Percentiles rank a stretch among this genome's conserved stretches.
These are phyloP conservation scores for Hiodon alosoides DNA, from an alignment of 2,113 vertebrate genomes.

Conservation along the genomic window DNA sequence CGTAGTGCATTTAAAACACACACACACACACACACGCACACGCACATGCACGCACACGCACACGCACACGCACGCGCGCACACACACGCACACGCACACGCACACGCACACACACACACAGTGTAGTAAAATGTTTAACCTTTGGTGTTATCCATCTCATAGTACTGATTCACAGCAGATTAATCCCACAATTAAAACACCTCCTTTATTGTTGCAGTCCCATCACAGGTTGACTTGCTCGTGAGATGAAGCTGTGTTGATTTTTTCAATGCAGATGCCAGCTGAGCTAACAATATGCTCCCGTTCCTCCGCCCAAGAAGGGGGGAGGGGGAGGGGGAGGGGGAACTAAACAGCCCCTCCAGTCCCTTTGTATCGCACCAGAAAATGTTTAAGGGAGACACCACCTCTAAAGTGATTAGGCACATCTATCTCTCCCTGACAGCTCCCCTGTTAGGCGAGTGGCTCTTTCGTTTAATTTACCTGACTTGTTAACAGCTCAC, in stretches of 20 bases:
- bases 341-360: constrained; percentile 34
- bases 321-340: constrained; percentile 32
- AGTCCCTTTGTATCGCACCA: constrained; percentile 33
- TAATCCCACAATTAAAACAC: constrained; percentile 38
- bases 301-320: constrained; percentile 35
- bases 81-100: not conserved
- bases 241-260: constrained; percentile 39
- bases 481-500: constrained; percentile 63
- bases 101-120: not conserved
- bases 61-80: too few relatives aligned
- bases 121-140: not conserved
- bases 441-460: constrained; percentile 54
- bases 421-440: constrained; percentile 65
- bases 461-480: constrained; percentile 63
- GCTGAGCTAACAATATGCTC: constrained; percentile 42
- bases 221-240: constrained; percentile 32
- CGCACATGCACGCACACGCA: too few relatives aligned
- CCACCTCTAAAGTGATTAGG: constrained; percentile 49
- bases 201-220: constrained; percentile 35
- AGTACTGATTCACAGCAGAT: constrained; percentile 34
- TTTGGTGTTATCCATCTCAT: constrained; percentile 25
- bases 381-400: constrained; percentile 27
- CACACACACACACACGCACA: too few relatives aligned
- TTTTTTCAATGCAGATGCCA: constrained; percentile 37
- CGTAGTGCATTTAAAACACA: too few relatives aligned